Evolutionary conservation across 2,113 vertebrate species (phyloP).

Genomic region (Pimephales promelas): DNA sequence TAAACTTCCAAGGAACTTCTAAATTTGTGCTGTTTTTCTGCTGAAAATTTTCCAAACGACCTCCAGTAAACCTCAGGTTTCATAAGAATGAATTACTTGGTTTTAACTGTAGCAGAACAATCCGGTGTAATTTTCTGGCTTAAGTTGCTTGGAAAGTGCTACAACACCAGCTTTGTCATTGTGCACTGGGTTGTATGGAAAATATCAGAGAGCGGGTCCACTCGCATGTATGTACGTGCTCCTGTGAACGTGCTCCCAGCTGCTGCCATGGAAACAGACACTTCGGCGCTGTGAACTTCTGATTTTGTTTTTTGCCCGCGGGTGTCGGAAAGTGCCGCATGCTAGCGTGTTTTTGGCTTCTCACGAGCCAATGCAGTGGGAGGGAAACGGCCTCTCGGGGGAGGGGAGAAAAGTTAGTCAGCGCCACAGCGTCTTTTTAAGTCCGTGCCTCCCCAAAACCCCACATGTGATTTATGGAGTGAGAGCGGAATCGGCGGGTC

Average conservation of each 20-base stretch:
- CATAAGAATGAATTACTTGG: not conserved
- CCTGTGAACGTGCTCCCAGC: constrained; percentile 42
- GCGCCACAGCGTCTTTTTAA: constrained; percentile 55
- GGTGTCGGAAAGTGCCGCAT: constrained; percentile 64
- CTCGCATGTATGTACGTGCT: constrained; percentile 53
- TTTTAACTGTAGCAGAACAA: not conserved
- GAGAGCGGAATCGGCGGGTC: constrained; percentile 61
- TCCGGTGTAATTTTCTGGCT: constrained; percentile 1
- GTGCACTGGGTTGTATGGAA: constrained; percentile 39
- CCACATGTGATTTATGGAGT: constrained; percentile 67
- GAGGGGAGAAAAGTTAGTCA: constrained; percentile 53
- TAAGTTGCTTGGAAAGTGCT: not conserved
- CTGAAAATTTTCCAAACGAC: not conserved
- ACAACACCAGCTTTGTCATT: constrained; percentile 11
- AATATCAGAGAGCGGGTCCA: constrained; percentile 51
- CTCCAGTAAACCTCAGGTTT: not conserved
- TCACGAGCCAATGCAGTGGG: constrained; percentile 43
- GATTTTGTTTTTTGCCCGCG: constrained; percentile 53
- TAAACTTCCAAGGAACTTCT: not conserved
- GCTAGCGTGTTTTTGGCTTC: constrained; percentile 63
- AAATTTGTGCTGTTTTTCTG: not conserved
- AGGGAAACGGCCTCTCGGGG: constrained; percentile 61
- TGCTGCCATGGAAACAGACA: constrained; percentile 70
- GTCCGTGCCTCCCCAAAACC: constrained; percentile 47
- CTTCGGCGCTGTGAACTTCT: constrained; percentile 54